Evolutionary conservation across 2,888 invertebrate genomes (phyloP).

Genomic region (Plebejus melissa): DNA sequence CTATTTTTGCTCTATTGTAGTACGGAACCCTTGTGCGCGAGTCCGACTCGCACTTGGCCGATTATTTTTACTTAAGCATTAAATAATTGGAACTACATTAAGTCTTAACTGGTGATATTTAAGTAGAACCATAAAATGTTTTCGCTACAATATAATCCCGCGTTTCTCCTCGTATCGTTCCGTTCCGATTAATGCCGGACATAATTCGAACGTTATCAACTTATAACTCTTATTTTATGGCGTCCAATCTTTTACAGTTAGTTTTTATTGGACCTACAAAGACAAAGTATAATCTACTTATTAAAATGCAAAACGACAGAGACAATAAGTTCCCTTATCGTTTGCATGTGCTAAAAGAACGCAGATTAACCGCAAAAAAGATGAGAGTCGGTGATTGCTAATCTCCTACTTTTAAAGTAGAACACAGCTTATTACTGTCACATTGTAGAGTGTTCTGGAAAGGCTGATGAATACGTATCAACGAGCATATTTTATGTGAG

Average conservation of each 20-base stretch:
- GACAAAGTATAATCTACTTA: background rate
- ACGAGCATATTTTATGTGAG: background rate
- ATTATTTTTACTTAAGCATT: too few species aligned
- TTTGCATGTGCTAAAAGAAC: background rate
- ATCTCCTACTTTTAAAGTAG: conserved; percentile 1
- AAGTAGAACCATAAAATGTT: background rate
- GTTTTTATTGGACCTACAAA: background rate
- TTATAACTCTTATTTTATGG: background rate
- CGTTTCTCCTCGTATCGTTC: conserved; percentile 5
- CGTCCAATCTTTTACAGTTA: conserved; percentile 6
- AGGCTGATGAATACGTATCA: background rate
- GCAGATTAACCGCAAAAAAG: background rate
- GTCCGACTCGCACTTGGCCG: too few species aligned
- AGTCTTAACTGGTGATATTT: background rate
- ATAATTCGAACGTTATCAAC: background rate
- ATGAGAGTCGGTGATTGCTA: background rate
- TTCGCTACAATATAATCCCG: background rate
- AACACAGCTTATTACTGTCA: background rate
- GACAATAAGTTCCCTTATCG: background rate
- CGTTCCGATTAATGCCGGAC: conserved; percentile 7
- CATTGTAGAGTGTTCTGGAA: background rate
- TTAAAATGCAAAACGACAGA: too few species aligned
- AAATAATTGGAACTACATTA: background rate
- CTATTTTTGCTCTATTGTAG: too few species aligned
- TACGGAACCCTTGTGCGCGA: too few species aligned